Evolutionary conservation across 1,140 invertebrate species (phyloP).

Genomic region (Drosophila nigrodunni): DNA sequence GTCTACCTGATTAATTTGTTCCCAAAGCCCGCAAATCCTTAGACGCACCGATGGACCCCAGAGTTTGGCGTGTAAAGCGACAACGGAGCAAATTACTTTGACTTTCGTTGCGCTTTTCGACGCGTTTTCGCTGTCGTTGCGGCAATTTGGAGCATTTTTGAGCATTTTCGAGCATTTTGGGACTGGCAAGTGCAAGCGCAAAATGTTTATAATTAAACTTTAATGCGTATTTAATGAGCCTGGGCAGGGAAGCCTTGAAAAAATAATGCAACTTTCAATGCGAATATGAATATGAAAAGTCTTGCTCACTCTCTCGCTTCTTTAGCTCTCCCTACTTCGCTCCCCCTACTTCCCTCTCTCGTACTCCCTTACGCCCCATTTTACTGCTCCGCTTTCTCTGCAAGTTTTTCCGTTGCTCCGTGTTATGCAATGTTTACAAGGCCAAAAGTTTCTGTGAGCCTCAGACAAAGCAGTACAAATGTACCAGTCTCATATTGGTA

Average conservation of each 20-base stretch:
- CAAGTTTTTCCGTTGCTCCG: constrained; percentile 1
- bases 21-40: no score
- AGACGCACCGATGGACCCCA: constrained; percentile 26
- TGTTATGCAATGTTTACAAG: constrained; percentile 55
- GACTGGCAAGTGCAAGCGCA: constrained; percentile 75
- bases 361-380: background rate
- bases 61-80: constrained; percentile 31
- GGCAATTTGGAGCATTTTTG: constrained; percentile 41
- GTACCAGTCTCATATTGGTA: background rate
- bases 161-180: constrained; percentile 55
- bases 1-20: no score
- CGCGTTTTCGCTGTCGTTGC: constrained; percentile 57
- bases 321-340: no score
- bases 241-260: constrained; percentile 56
- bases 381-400: constrained; percentile 12
- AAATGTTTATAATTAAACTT: constrained; percentile 83
- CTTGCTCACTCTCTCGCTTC: background rate
- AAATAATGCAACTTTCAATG: constrained; percentile 65
- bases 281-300: constrained; percentile 55
- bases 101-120: constrained; percentile 76
- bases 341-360: background rate
- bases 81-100: constrained; percentile 72
- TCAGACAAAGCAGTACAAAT: constrained; percentile 6
- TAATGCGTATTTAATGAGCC: constrained; percentile 82
- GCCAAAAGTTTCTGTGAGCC: constrained; percentile 46